A percentile compares a stretch with the other conserved stretches of the same genome.
Evolutionary conservation across 2,888 invertebrate genomes (phyloP).

Genomic region (Tetragonisca angustula): DNA sequence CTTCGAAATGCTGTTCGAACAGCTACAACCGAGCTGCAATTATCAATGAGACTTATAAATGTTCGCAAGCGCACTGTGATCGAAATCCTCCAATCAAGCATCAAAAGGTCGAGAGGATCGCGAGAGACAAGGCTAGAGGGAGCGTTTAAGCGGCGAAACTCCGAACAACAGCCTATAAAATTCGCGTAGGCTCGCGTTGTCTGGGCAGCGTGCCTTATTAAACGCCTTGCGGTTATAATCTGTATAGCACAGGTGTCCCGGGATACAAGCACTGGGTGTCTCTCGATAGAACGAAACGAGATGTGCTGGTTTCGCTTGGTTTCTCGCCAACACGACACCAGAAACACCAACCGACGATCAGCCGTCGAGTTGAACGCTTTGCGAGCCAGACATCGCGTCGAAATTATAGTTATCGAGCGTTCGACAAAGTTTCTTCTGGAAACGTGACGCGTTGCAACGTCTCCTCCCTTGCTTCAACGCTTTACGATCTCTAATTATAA

Average conservation of each 20-base stretch:
- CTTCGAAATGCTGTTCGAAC: neutral
- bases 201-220: slow-evolving; percentile 78
- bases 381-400: slow-evolving; percentile 22
- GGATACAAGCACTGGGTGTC: neutral
- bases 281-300: neutral
- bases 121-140: no score
- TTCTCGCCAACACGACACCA: no score
- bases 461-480: slow-evolving; percentile 40
- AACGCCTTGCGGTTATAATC: slow-evolving; percentile 79
- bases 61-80: neutral
- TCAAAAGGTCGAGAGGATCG: no score
- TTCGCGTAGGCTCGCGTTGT: slow-evolving; percentile 82
- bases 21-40: no score
- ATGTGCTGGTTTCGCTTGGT: no score
- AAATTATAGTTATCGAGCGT: slow-evolving; percentile 55
- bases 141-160: slow-evolving; percentile 78
- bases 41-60: neutral
- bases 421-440: slow-evolving; percentile 61
- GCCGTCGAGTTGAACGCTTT: neutral
- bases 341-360: neutral
- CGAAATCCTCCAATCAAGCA: neutral
- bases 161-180: slow-evolving; percentile 83
- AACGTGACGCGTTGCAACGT: slow-evolving; percentile 12
- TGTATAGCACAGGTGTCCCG: slow-evolving; percentile 68
- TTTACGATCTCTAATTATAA: slow-evolving; percentile 74